phyloP scores from a whole-genome alignment of 53 echinoderm and acorn worm genomes.

The Luidia sarsii region DNA sequence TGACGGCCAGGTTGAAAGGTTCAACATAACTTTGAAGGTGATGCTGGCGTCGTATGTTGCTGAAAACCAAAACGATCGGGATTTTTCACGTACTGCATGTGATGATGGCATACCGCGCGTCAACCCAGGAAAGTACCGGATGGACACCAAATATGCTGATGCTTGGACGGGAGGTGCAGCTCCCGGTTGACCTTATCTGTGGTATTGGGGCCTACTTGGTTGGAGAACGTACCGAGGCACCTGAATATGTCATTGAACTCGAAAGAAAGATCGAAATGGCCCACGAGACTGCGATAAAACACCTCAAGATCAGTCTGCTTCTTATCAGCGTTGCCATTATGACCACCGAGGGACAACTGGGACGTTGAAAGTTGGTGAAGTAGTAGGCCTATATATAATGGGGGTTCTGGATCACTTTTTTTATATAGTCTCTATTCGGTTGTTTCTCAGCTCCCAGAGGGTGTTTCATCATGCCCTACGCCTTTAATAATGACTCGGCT shows the following conservation, averaged over 20 bases:
- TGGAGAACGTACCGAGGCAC: not conserved
- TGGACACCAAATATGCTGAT: slow-evolving; percentile 38
- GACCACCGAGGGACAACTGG: not conserved
- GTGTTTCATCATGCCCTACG: too few relatives aligned
- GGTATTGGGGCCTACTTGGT: not conserved
- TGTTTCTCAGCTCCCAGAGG: too few relatives aligned
- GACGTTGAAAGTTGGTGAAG: not conserved
- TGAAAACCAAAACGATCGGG: slow-evolving; percentile 43
- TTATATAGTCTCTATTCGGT: too few relatives aligned
- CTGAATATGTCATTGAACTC: not conserved
- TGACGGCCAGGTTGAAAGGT: slow-evolving; percentile 38
- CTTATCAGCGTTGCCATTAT: slow-evolving; percentile 15
- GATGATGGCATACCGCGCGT: slow-evolving; percentile 60
- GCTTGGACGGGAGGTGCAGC: slow-evolving; percentile 32
- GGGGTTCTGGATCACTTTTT: too few relatives aligned
- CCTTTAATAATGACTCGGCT: too few relatives aligned
- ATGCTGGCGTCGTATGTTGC: slow-evolving; percentile 33
- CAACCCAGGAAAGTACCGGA: slow-evolving; percentile 23
- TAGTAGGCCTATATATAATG: too few relatives aligned
- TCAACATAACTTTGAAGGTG: slow-evolving; percentile 46
- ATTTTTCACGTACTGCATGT: slow-evolving; percentile 36
- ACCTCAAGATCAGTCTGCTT: slow-evolving; percentile 14
- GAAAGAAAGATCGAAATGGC: not conserved
- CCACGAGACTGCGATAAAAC: not conserved
- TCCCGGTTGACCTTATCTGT: slow-evolving; percentile 34